phyloP scores from a whole-genome alignment of 2,888 invertebrate species.

The Amblyteles armatorius region DNA sequence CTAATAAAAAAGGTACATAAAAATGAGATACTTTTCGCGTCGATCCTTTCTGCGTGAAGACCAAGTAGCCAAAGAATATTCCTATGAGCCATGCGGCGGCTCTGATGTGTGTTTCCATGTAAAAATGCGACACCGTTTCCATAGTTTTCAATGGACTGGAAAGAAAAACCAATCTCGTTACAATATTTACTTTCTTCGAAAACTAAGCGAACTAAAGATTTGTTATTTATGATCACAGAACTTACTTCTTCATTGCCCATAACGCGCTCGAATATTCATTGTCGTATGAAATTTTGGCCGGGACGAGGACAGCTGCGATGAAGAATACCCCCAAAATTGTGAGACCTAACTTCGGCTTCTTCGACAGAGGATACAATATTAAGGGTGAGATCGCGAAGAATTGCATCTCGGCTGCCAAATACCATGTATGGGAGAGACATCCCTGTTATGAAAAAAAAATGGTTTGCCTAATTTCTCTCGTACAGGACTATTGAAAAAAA shows the following conservation, averaged over 20 bases:
- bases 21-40: conserved; percentile 36
- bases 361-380: conserved; percentile 85
- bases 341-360: conserved; percentile 81
- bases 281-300: conserved; percentile 80
- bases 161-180: conserved; percentile 8
- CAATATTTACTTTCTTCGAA: background rate
- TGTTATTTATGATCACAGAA: background rate
- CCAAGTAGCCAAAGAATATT: conserved; percentile 66
- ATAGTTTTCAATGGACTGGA: background rate
- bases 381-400: conserved; percentile 86
- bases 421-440: conserved; percentile 87
- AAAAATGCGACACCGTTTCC: conserved; percentile 48
- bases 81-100: conserved; percentile 70
- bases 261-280: conserved; percentile 79
- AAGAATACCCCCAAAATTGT: conserved; percentile 75
- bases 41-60: conserved; percentile 29
- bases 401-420: conserved; percentile 87
- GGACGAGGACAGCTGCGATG: conserved; percentile 78
- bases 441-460: conserved; percentile 25
- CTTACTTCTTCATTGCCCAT: conserved; percentile 37
- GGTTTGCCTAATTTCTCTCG: too few relatives aligned
- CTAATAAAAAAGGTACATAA: background rate
- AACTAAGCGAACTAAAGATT: background rate
- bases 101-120: conserved; percentile 64
- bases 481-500: background rate